These are phyloP conservation scores for Kryptolebias marmoratus DNA, from an alignment of 2,113 vertebrate genomes.

Conservation along the genomic window DNA sequence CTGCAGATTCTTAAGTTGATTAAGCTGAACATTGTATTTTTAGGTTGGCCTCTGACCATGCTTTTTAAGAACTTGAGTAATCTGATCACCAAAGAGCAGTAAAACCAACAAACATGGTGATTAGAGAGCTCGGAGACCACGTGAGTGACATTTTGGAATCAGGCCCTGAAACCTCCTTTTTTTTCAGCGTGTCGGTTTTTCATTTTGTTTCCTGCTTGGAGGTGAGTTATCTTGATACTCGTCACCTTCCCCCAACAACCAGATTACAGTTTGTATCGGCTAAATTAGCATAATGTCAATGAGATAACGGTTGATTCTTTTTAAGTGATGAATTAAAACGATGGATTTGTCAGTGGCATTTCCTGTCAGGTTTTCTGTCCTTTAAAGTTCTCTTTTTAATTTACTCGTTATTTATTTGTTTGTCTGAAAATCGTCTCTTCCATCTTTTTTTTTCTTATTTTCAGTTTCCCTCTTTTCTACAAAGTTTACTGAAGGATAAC, in stretches of 20 bases:
- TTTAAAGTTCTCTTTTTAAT: too few species aligned
- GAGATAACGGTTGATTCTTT: too few species aligned
- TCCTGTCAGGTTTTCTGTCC: too few species aligned
- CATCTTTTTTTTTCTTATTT: not conserved
- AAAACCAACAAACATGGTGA: conserved; percentile 18
- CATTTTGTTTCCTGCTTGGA: conserved; percentile 23
- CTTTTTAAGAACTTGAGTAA: conserved; percentile 23
- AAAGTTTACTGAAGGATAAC: conserved; percentile 69
- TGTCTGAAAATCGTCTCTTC: not conserved
- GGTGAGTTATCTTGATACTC: not conserved
- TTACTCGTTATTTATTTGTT: not conserved
- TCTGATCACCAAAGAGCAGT: conserved; percentile 17
- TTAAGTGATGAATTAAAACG: too few species aligned
- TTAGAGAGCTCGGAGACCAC: not conserved
- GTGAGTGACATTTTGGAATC: conserved; percentile 27
- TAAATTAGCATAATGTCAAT: not conserved
- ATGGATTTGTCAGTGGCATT: too few species aligned
- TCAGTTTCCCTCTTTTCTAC: conserved; percentile 24
- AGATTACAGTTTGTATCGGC: not conserved
- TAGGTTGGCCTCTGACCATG: not conserved
- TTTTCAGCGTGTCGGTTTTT: conserved; percentile 20
- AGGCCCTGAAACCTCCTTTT: conserved; percentile 6
- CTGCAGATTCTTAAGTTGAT: not conserved
- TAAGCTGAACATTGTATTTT: conserved; percentile 19
- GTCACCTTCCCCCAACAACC: conserved; percentile 7